Evolutionary conservation across 2,113 vertebrate genomes (phyloP), one percentile per base, ranked within the genome.

Genomic region (Paedocypris sp.): DNA sequence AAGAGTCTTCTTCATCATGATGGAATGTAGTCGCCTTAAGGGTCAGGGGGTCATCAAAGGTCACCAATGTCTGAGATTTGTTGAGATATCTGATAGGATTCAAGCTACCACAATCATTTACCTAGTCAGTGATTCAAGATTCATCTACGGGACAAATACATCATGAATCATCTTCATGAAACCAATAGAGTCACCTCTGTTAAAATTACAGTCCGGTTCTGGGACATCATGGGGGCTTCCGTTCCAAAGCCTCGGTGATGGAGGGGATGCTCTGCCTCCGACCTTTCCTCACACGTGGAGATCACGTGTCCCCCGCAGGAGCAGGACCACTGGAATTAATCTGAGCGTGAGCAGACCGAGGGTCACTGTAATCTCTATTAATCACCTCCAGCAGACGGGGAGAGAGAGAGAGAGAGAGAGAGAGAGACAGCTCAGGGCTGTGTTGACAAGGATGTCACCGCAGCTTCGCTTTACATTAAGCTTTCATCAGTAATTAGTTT

Each of bases 401-500:
- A 41, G 46, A 49, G 46, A 26, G 22, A 23, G 12, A 25, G 32
- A 57, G 35, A 54, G 12, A 10, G 10, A 18, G 53, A 25, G 58
- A 39, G 32, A 39, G 13, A 49, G 45, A 39, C 15, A 53, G 49
- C 43, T 26, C 19, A 15, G n/a, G 76, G 74, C 67, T 74, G 71
- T 79, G 79, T 79, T 79, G 81, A 78, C 73, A 77, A 79, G 73
- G 60, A 52, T 62, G 65, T 69, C 25, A 43, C 50, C 25, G n/a
- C 22, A 60, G 49, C 64, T 76, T 67, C 41, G 54, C 70, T 76
- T 42, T 33, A 64, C 73, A 61, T 67, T 68, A 69, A 71, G 66
- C 73, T 78, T 77, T 81, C 73, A 77, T 81, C 73, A 75, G 73
- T 78, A 77, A 83, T 83, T 79, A 81, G 71, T 64, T 71, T 73